Evolutionary conservation across 1,140 invertebrate genomes (phyloP).

Genomic region (Manduca sexta): DNA sequence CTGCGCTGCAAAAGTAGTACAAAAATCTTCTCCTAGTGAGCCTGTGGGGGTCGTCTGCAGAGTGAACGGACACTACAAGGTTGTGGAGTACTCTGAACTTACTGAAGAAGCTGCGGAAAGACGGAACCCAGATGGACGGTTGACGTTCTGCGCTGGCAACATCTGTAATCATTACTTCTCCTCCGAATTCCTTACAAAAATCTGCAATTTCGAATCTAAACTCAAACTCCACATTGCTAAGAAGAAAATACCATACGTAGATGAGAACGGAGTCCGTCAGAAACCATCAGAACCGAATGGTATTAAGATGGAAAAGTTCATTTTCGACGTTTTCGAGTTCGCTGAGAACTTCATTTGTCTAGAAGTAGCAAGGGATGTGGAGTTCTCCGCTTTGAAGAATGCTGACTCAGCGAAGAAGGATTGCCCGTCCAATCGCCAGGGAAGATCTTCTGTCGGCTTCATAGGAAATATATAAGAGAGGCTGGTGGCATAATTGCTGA

Average conservation of each 20-base stretch:
- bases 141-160: slow-evolving; percentile 95
- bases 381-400: slow-evolving; percentile 99
- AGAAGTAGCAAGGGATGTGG: slow-evolving; percentile 93
- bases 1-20: slow-evolving; percentile 97
- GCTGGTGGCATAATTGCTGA: slow-evolving; percentile 87
- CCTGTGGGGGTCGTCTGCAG: slow-evolving; percentile 96
- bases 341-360: slow-evolving; percentile 93
- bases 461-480: slow-evolving; percentile 86
- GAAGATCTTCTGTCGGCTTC: slow-evolving; percentile 86
- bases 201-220: slow-evolving; percentile 78
- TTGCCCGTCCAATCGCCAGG: slow-evolving; percentile 89
- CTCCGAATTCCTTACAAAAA: slow-evolving; percentile 84
- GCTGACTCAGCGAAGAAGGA: slow-evolving; percentile 89
- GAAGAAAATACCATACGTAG: slow-evolving; percentile 96
- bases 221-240: slow-evolving; percentile 96
- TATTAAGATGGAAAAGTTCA: slow-evolving; percentile 99
- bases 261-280: slow-evolving; percentile 80
- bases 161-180: slow-evolving; percentile 99
- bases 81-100: slow-evolving; percentile 99
- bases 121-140: slow-evolving; percentile 82
- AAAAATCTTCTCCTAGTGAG: slow-evolving; percentile 93
- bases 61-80: slow-evolving; percentile 90
- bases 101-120: slow-evolving; percentile 89
- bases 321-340: slow-evolving; percentile 98
- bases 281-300: slow-evolving; percentile 92